These are phyloP conservation scores for Oryzias sinensis DNA, from an alignment of 2,797 vertebrate genomes.

Conservation along the genomic window DNA sequence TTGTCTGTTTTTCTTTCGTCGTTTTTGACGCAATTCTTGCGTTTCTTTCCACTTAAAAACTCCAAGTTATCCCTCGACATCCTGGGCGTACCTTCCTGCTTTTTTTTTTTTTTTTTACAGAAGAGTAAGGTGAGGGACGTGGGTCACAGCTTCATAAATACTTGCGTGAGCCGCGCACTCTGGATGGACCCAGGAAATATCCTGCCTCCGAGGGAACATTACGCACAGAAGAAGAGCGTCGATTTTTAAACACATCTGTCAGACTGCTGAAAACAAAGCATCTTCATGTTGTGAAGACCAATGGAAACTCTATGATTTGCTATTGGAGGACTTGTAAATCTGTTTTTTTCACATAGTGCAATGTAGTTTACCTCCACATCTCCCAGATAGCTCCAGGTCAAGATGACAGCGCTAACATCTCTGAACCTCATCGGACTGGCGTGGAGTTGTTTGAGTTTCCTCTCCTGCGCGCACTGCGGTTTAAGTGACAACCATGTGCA, in stretches of 20 bases:
- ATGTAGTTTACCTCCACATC: slow-evolving; percentile 63
- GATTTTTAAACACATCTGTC: slow-evolving; percentile 16
- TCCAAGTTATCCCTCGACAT: slow-evolving; percentile 42
- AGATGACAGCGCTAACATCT: slow-evolving; percentile 75
- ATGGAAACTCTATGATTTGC: slow-evolving; percentile 55
- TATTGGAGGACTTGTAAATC: slow-evolving; percentile 18
- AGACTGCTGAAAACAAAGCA: neutral
- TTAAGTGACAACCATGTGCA: slow-evolving; percentile 97
- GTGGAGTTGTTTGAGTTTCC: slow-evolving; percentile 88
- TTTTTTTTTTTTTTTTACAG: slow-evolving; percentile 47
- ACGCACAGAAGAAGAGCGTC: slow-evolving; percentile 37
- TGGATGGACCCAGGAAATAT: slow-evolving; percentile 61
- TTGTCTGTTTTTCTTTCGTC: slow-evolving; percentile 24
- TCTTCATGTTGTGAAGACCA: slow-evolving; percentile 31
- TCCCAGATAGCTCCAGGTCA: slow-evolving; percentile 52
- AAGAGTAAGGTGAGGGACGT: slow-evolving; percentile 70
- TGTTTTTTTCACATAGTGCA: slow-evolving; percentile 35
- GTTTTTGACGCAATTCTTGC: slow-evolving; percentile 46
- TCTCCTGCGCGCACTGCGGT: slow-evolving; percentile 84
- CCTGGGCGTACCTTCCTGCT: slow-evolving; percentile 68
- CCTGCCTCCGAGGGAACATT: slow-evolving; percentile 25
- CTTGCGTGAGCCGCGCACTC: slow-evolving; percentile 42
- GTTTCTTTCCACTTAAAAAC: slow-evolving; percentile 54
- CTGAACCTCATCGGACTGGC: slow-evolving; percentile 84
- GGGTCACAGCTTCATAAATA: slow-evolving; percentile 69